phyloP scores from a whole-genome alignment of 2,113 vertebrate genomes.

The Tetraodon nigroviridis region DNA sequence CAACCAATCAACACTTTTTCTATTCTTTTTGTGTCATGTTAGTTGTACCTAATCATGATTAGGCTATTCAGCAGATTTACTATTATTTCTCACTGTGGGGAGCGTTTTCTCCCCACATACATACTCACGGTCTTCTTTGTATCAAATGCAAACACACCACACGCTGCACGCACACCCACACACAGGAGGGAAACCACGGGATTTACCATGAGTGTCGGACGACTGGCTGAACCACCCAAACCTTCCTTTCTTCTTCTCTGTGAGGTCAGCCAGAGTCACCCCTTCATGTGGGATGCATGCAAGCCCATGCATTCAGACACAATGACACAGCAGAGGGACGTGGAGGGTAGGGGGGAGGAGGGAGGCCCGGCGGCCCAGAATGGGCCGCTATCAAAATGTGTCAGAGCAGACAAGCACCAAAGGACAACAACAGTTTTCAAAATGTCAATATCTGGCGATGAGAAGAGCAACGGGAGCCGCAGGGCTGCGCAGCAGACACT shows the following conservation, averaged over 20 bases:
- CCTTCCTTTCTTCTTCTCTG: slow-evolving; percentile 96
- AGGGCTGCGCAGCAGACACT: slow-evolving; percentile 51
- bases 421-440: slow-evolving; percentile 70
- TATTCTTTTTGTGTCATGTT: not conserved
- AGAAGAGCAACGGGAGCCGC: slow-evolving; percentile 61
- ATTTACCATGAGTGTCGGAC: slow-evolving; percentile 93
- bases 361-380: slow-evolving; percentile 53
- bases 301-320: slow-evolving; percentile 83
- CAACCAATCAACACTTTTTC: not conserved
- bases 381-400: slow-evolving; percentile 72
- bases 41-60: not conserved
- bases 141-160: not conserved
- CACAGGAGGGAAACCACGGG: slow-evolving; percentile 58
- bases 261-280: slow-evolving; percentile 93
- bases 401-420: slow-evolving; percentile 69
- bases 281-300: slow-evolving; percentile 87
- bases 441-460: slow-evolving; percentile 63
- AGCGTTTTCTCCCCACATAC: too few species aligned
- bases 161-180: slow-evolving; percentile 8
- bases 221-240: slow-evolving; percentile 93
- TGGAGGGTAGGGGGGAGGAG: slow-evolving; percentile 4
- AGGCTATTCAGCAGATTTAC: not conserved
- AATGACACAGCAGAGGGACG: slow-evolving; percentile 83
- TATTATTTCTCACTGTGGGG: too few species aligned
- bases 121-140: too few species aligned